Base-by-base conservation (phyloP, 1,140 invertebrate species). In the Tribolium madens region DNA sequence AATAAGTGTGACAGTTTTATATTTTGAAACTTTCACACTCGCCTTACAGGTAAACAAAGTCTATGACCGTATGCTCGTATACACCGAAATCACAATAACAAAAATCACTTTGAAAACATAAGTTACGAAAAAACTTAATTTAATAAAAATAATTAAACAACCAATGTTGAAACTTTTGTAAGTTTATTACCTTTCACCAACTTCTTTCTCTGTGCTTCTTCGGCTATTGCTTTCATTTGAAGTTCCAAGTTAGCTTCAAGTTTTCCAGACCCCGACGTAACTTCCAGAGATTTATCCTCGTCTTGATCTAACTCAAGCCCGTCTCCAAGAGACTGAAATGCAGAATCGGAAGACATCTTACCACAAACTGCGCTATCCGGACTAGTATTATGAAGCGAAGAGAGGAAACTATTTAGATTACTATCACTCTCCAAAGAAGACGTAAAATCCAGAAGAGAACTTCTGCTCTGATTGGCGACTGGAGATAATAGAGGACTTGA, bases 261-360 rank as follows among this genome's bases (percentile, higher is more conserved):
- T 57, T 33, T 42, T 1, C 13, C 15, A 9, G 50, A 10, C 13
- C 3, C 42, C 87, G 91, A 88, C 76, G 87, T 89, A 47, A 90
- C 90, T 77, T 88, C 57, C 21, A 33, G 12, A 9, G 42, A 9
- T 60, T 71, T 60, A 36, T 64, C 14, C 5, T 71, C 70, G 13
- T 80, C 77, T 73, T 81, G 78, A 72, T 84, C 83, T 31, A 85
- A 57, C 75, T 85, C 84, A 0, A 85, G 76, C 21, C 84, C 84
- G 76, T 85, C 84, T 33, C 83, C 83, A n/a, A 85, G 78, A 7
- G 84, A 85, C 47, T 85, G 84, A 76, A 85, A 85, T 0, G 84
- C 83, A 1, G 84, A 85, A 80, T 89, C 87, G 17, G 89, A 89
- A 64, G 89, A 89, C 76, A 89, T 88, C 71, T 89, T 88, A 76